These are phyloP conservation scores for Rhyacophila evoluta DNA, from an alignment of 2,888 invertebrate genomes.

Conservation along the genomic window DNA sequence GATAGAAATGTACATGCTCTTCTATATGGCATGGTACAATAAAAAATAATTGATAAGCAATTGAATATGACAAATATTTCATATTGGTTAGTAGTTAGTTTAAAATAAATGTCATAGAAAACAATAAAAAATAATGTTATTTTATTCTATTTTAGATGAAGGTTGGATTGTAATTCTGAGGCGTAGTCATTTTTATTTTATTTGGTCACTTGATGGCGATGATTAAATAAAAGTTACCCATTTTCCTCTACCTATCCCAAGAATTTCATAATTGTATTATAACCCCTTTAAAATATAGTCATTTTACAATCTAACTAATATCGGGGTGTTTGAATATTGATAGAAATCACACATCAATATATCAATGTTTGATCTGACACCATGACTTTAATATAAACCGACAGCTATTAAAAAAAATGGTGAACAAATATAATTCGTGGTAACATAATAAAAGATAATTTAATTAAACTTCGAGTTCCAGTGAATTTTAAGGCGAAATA, in stretches of 20 bases:
- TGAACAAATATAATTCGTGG: not conserved
- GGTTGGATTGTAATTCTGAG: too few species aligned
- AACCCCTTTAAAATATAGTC: not conserved
- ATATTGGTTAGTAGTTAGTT: too few species aligned
- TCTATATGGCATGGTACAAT: too few species aligned
- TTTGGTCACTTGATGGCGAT: not conserved
- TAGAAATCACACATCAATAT: not conserved
- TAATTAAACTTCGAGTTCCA: not conserved
- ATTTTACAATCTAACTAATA: not conserved
- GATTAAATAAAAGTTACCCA: not conserved
- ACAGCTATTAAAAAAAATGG: too few species aligned
- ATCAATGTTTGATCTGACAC: not conserved
- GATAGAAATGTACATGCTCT: too few species aligned
- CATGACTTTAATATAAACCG: not conserved
- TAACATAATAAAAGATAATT: not conserved
- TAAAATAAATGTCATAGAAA: too few species aligned
- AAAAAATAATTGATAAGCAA: too few species aligned
- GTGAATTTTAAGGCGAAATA: too few species aligned
- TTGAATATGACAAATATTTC: too few species aligned
- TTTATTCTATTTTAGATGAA: too few species aligned
- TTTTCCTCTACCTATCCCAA: constrained; percentile 22
- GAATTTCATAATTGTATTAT: not conserved
- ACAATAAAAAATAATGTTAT: too few species aligned
- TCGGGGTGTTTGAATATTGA: not conserved
- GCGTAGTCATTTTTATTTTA: not conserved